These are phyloP conservation scores for Perca schrenkii DNA, from an alignment of 2,113 vertebrate species.

Conservation along the genomic window DNA sequence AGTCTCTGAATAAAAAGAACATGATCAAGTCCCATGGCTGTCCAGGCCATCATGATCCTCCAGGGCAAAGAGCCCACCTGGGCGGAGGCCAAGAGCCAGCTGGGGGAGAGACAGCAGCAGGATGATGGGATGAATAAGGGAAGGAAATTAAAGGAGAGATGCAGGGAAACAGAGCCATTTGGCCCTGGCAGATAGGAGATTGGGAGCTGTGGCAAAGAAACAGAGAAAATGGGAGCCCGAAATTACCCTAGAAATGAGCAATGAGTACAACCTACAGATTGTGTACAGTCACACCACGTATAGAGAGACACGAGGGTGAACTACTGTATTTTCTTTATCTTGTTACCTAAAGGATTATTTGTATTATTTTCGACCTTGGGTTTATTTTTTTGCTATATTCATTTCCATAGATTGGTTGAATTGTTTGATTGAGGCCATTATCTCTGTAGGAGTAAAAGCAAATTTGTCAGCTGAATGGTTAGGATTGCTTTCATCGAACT, in stretches of 20 bases:
- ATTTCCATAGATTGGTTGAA: constrained; percentile 3
- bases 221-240: constrained; percentile 19
- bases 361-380: neutral
- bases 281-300: constrained; percentile 19
- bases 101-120: constrained; percentile 78
- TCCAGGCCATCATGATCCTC: constrained; percentile 89
- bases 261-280: constrained; percentile 29
- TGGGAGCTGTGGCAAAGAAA: constrained; percentile 36
- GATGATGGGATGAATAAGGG: constrained; percentile 52
- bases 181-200: constrained; percentile 47
- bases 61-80: constrained; percentile 88
- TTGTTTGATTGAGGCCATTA: constrained; percentile 21
- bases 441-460: constrained; percentile 2
- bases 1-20: constrained; percentile 87
- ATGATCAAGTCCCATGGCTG: constrained; percentile 87
- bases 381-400: neutral
- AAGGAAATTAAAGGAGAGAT: constrained; percentile 33
- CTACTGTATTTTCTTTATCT: neutral
- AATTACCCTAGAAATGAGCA: constrained; percentile 22
- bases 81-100: constrained; percentile 88
- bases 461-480: constrained; percentile 26
- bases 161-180: constrained; percentile 47
- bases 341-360: neutral
- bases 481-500: neutral
- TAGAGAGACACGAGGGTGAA: neutral